Base-by-base conservation (phyloP, 2,888 invertebrate genomes). In the Laspeyria flexula region DNA sequence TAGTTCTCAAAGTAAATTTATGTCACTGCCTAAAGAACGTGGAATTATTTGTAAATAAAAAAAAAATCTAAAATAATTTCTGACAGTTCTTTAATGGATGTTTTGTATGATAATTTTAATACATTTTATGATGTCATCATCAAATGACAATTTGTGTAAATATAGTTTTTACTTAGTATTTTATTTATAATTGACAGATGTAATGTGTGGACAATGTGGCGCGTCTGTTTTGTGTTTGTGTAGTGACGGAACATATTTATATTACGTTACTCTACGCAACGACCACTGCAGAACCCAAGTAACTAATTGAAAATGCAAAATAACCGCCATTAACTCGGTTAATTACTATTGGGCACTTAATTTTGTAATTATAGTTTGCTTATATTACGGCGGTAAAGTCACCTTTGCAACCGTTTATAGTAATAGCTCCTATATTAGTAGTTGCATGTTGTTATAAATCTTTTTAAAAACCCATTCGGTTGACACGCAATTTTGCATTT, bases 161-260 rank as follows among this genome's bases (percentile, higher is more conserved):
- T 90, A 89, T 88, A 86, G 80, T 74, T 82, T 82, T 73, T 69
- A 72, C 73, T 85, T 85, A 82, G 83, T 85, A 83, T 84, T 79
- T 78, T 81, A 81, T 75, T 70, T 71, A 70, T 71, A 70, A 69
- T 73, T 75, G 77, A 64, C 72, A 67, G 72, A 68, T 68, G 78
- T 77, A 79, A 67, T 72, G 65, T 65, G 51, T 67, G 68, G 57
- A 61, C 60, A 55, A 67, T 61, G 73, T 67, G 68, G 51, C 53
- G 60, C 60, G 75, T 62, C 60, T 71, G 68, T 58, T 65, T 70
- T 61, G 55, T 64, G 60, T 69, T 68, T 65, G 44, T 13, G 53
- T 48, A 37, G 45, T 42, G 38, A 45, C 53, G 27, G 27, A 47
- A 48, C 29, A n/a, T 56, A 50, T 62, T 57, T 67, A 61, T 50